phyloP scores from a whole-genome alignment of 2,888 invertebrate species.

The Monochamus alternatus region DNA sequence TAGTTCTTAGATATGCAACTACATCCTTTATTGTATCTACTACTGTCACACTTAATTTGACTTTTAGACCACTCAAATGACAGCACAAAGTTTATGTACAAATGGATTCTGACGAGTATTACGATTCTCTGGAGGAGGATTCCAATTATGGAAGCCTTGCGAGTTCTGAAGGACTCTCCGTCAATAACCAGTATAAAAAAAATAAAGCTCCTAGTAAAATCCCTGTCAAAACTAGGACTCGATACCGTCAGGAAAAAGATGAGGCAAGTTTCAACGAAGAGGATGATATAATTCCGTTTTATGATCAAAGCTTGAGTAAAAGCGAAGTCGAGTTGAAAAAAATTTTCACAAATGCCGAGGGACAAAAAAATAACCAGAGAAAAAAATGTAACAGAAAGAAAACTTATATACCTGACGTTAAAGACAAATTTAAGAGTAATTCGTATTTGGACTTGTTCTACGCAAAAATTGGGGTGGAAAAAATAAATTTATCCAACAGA shows the following conservation, averaged over 20 bases:
- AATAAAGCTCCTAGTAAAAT: neutral
- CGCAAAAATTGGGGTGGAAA: slow-evolving; percentile 20
- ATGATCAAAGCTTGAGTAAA: slow-evolving; percentile 39
- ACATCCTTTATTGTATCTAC: no score
- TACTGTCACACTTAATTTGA: neutral
- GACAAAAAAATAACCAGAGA: neutral
- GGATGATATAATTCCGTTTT: slow-evolving; percentile 45
- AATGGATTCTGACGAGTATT: slow-evolving; percentile 48
- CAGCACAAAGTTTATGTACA: slow-evolving; percentile 15
- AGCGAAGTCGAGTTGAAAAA: slow-evolving; percentile 41
- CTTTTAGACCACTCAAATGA: slow-evolving; percentile 14
- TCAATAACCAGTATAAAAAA: neutral
- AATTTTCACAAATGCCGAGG: neutral
- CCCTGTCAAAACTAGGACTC: neutral
- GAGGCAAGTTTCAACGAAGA: neutral
- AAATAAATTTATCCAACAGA: slow-evolving; percentile 1
- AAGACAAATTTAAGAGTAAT: slow-evolving; percentile 29
- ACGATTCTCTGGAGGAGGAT: slow-evolving; percentile 49
- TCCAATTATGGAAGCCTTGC: slow-evolving; percentile 35
- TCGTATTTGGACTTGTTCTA: slow-evolving; percentile 49
- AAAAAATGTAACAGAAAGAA: neutral
- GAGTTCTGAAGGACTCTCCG: neutral
- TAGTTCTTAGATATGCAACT: no score
- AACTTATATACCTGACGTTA: neutral
- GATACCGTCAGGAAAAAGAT: neutral